Percentiles rank a stretch among this genome's conserved stretches.
Evolutionary conservation across 2,888 invertebrate genomes (phyloP).

Genomic region (Ceramica pisi): DNA sequence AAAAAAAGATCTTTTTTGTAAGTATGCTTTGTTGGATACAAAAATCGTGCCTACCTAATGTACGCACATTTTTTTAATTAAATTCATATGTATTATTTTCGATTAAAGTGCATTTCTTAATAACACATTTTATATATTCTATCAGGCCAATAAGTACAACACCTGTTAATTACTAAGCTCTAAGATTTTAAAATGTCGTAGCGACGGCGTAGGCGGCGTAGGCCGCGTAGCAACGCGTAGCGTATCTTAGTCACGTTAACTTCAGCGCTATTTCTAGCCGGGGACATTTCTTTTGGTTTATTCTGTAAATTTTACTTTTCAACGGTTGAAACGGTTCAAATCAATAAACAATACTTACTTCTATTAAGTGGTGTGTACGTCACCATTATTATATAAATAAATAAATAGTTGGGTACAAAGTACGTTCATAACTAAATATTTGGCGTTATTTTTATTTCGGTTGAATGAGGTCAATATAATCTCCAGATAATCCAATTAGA

Average conservation of each 20-base stretch:
- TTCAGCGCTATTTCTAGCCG: conserved; percentile 20
- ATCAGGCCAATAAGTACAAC: background rate
- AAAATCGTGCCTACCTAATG: background rate
- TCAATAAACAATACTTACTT: background rate
- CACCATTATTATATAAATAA: background rate
- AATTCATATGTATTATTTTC: background rate
- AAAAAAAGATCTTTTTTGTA: conserved; percentile 5
- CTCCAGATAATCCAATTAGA: conserved; percentile 21
- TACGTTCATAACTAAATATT: background rate
- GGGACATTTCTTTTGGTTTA: background rate
- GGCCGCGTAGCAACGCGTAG: conserved; percentile 65
- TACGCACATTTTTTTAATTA: background rate
- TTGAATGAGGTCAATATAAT: conserved; percentile 15
- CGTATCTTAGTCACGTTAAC: conserved; percentile 29
- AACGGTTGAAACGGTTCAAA: background rate
- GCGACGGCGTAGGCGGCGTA: conserved; percentile 59
- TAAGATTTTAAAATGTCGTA: conserved; percentile 54
- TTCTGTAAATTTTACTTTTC: background rate
- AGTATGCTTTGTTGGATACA: background rate
- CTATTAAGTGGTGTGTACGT: background rate
- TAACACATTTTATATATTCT: conserved; percentile 1
- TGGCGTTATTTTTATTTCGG: conserved; percentile 1
- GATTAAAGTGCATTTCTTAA: background rate
- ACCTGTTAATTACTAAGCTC: conserved; percentile 18
- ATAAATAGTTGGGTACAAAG: conserved; percentile 3